phyloP scores from a whole-genome alignment of 2,797 vertebrate species.

The Hyperoplus immaculatus region DNA sequence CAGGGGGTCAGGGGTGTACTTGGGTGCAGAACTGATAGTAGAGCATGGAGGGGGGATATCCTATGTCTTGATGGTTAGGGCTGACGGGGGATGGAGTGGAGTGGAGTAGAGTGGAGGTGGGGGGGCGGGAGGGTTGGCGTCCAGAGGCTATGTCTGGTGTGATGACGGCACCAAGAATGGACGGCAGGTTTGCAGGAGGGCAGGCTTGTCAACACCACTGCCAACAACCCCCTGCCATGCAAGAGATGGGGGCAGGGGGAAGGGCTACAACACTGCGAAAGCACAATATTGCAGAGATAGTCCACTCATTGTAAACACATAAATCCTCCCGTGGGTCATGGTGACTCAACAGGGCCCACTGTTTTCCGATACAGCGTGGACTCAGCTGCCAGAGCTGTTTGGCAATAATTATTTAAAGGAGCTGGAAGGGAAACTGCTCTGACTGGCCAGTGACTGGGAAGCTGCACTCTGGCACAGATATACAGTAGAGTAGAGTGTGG shows the following conservation, averaged over 20 bases:
- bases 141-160: slow-evolving; percentile 76
- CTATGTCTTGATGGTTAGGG: slow-evolving; percentile 72
- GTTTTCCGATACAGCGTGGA: slow-evolving; percentile 51
- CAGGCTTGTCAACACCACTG: slow-evolving; percentile 77
- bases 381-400: slow-evolving; percentile 50
- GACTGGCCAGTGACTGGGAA: slow-evolving; percentile 19
- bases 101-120: slow-evolving; percentile 27
- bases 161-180: slow-evolving; percentile 83
- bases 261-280: slow-evolving; percentile 36
- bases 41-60: slow-evolving; percentile 69
- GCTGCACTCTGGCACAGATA: slow-evolving; percentile 19
- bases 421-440: slow-evolving; percentile 47
- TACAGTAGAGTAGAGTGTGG: not conserved
- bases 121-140: slow-evolving; percentile 53
- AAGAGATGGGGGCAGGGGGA: slow-evolving; percentile 19
- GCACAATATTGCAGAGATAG: slow-evolving; percentile 64
- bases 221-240: slow-evolving; percentile 64
- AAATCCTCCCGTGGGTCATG: slow-evolving; percentile 61
- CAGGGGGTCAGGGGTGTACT: slow-evolving; percentile 45
- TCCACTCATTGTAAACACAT: slow-evolving; percentile 75
- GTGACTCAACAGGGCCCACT: slow-evolving; percentile 69
- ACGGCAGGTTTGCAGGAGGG: slow-evolving; percentile 69
- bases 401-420: slow-evolving; percentile 66
- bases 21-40: slow-evolving; percentile 22
- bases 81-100: slow-evolving; percentile 41